Percentiles rank a stretch among this genome's conserved stretches.
These are phyloP conservation scores for Machimus rusticus DNA, from an alignment of 2,888 invertebrate species.

Conservation along the genomic window DNA sequence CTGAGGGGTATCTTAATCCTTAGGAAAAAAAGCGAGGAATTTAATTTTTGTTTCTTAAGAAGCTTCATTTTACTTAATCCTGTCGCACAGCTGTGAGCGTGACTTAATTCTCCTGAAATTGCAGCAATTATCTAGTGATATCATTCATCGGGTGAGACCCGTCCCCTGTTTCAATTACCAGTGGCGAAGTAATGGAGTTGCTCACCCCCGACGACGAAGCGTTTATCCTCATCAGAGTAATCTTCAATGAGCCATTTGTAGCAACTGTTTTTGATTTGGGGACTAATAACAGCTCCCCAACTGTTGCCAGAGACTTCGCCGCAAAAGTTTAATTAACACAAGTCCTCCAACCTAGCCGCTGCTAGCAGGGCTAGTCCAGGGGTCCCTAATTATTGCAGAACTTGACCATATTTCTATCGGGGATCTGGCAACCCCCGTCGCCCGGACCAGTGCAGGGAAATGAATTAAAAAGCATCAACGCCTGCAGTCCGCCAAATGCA, in stretches of 20 bases:
- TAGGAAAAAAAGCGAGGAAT: not conserved
- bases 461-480: slow-evolving; percentile 19
- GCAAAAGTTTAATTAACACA: slow-evolving; percentile 36
- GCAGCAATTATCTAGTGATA: not conserved
- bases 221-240: not conserved
- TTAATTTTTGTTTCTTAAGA: not conserved
- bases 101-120: not conserved
- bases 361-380: not conserved
- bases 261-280: slow-evolving; percentile 35
- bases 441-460: not conserved
- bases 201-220: not conserved
- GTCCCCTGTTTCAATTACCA: not conserved
- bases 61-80: not conserved
- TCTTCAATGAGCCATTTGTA: slow-evolving; percentile 16
- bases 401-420: slow-evolving; percentile 14
- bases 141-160: not conserved
- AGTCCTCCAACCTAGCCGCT: not conserved
- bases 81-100: not conserved
- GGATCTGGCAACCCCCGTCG: not conserved
- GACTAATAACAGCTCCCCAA: slow-evolving; percentile 20
- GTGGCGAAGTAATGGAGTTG: not conserved
- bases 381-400: slow-evolving; percentile 1
- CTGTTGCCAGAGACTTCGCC: slow-evolving; percentile 22
- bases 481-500: slow-evolving; percentile 43
- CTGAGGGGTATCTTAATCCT: not conserved